Evolutionary conservation across 64 coral and sea anemone genomes (phyloP).

Genomic region (Catalaphyllia jardinei): DNA sequence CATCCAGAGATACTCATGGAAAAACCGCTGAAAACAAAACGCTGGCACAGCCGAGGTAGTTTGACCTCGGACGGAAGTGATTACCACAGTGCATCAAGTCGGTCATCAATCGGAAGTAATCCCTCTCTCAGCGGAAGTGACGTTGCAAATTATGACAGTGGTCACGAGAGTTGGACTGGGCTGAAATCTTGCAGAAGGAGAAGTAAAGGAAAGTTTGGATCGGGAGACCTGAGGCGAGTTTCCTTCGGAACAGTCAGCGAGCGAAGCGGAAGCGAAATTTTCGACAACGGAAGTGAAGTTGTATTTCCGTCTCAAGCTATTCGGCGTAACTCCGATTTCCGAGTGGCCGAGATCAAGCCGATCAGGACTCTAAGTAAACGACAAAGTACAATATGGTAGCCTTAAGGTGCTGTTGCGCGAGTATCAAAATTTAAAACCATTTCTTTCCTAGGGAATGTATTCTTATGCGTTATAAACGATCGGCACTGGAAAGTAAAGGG

Average conservation of each 20-base stretch:
- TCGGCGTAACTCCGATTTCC: conserved; percentile 15
- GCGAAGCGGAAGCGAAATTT: conserved; percentile 1
- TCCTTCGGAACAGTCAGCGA: conserved; percentile 16
- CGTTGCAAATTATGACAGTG: conserved; percentile 24
- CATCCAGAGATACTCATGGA: conserved; percentile 6
- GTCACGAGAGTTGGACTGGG: background rate
- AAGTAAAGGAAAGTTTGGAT: conserved; percentile 3
- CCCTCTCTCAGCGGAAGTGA: conserved; percentile 34
- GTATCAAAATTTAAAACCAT: background rate
- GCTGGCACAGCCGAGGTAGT: conserved; percentile 39
- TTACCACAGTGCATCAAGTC: conserved; percentile 57
- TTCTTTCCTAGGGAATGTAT: too few species aligned
- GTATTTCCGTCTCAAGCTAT: conserved; percentile 14
- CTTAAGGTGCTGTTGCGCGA: background rate
- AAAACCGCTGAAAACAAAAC: conserved; percentile 21
- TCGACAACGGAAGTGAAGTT: background rate
- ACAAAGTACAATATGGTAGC: conserved; percentile 47
- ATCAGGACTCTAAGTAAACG: conserved; percentile 17
- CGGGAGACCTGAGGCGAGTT: conserved; percentile 11
- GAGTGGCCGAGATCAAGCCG: conserved; percentile 10
- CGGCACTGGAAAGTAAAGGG: too few species aligned
- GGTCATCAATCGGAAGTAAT: conserved; percentile 5
- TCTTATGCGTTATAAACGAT: too few species aligned
- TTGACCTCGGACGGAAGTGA: conserved; percentile 60
- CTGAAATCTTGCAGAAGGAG: background rate